Evolutionary conservation across 1,140 invertebrate genomes (phyloP), one percentile per base, ranked within the genome.

Genomic region (Camponotus vicinus): DNA sequence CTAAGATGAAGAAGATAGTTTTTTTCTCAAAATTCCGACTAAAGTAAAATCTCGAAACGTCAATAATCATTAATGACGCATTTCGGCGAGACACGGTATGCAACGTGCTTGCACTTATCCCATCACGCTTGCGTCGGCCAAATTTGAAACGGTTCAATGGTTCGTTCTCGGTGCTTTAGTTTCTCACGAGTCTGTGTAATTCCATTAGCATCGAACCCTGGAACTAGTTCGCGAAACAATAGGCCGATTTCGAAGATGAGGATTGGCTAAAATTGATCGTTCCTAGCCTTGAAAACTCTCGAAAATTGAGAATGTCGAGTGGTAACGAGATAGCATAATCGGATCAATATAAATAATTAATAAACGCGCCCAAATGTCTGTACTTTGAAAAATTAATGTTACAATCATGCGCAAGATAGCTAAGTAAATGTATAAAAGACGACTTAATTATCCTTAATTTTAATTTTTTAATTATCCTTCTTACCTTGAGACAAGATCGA

Each of bases 211-310:
- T 40, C 69, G 52, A 69, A 32, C 18, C 15, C 18, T 37, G 52
- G 42, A 52, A 86, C 63, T 86, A 86, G 63, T 86, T 87, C 37
- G 83, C 83, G 71, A 86, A 86, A 87, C 71, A 69, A 69, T 86
- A 71, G 55, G 5, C 8, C 32, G n/a, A 55, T 34, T 64, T 18
- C 59, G 13, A 64, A 34, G 83, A 77, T 37, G 78, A 87, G 27
- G 61, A 86, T 76, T 49, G 21, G 21, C 34, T 70, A 52, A 76
- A 77, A 76, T 64, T 52, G 42, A 21, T 40, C 57, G 59, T 55
- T 66, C 67, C 59, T 52, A 49, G 18, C 37, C 59, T 27, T 42
- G 70, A 27, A 64, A 21, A 21, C 40, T 7, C 27, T 18, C n/a
- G 45, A 21, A 37, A 49, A 49, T 49, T 15, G 13, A 15, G 49